A percentile compares a stretch with the other conserved stretches of the same genome.
phyloP scores from a whole-genome alignment of 30 jellyfish, hydroid and myxozoan genomes.

The Turritopsis rubra region DNA sequence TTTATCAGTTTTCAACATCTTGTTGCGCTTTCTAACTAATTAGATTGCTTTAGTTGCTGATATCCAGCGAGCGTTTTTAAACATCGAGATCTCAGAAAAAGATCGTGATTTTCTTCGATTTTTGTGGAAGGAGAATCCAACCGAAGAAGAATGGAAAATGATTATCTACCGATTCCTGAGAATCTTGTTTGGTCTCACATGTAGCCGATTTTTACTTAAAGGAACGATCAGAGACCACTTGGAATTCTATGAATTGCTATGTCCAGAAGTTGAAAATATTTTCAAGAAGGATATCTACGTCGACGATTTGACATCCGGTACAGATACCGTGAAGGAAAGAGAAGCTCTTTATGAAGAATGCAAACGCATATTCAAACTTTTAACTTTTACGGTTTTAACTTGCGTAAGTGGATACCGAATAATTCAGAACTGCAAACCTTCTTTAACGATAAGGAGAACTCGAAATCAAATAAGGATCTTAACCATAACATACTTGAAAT shows the following conservation, averaged over 20 bases:
- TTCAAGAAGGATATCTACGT: not conserved
- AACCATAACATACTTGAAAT: not conserved
- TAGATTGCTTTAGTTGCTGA: not conserved
- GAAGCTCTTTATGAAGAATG: not conserved
- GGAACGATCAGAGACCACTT: not conserved
- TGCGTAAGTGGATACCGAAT: not conserved
- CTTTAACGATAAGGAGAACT: not conserved
- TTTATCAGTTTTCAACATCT: too few species aligned
- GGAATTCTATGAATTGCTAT: not conserved
- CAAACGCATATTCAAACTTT: not conserved
- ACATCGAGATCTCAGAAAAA: not conserved
- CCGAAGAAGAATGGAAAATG: not conserved
- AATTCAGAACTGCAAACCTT: not conserved
- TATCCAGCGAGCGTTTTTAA: not conserved
- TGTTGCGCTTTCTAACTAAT: not conserved
- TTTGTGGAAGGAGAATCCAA: not conserved
- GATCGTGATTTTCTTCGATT: not conserved
- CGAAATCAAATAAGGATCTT: not conserved
- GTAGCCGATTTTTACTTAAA: not conserved
- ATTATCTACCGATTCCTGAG: not conserved
- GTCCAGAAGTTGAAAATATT: not conserved
- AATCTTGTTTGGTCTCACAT: not conserved
- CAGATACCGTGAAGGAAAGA: not conserved
- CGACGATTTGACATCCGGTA: not conserved
- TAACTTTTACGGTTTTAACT: not conserved